Conservation (phyloP, 2,888 invertebrate genomes). For the Pollenia angustigena region DNA sequence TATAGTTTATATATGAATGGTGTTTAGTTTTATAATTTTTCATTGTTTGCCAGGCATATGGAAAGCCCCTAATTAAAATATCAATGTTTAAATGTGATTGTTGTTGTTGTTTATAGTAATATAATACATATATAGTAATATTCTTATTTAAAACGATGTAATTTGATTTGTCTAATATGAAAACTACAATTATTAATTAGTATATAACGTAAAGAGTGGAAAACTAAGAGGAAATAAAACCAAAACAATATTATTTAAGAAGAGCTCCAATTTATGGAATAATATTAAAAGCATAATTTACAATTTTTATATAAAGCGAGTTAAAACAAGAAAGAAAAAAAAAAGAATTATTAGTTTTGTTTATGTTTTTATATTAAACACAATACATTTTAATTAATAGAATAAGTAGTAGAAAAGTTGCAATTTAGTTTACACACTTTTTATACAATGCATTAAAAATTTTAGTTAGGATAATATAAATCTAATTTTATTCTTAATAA, state of each 20-base stretch:
- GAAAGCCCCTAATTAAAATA: conserved; percentile 49
- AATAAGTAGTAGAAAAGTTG: conserved; percentile 52
- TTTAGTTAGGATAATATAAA: conserved; percentile 40
- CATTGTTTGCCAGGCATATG: conserved; percentile 10
- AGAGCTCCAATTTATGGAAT: conserved; percentile 21
- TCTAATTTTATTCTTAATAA: conserved; percentile 35
- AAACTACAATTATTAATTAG: conserved; percentile 38
- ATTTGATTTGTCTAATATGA: conserved; percentile 52
- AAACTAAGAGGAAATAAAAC: not conserved
- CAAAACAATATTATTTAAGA: conserved; percentile 12
- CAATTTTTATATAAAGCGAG: not conserved
- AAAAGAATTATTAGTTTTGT: conserved; percentile 26
- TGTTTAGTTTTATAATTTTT: conserved; percentile 23
- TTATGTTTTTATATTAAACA: conserved; percentile 39
- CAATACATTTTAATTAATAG: conserved; percentile 40
- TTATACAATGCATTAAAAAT: conserved; percentile 66
- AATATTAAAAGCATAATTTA: conserved; percentile 4
- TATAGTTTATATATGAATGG: conserved; percentile 28
- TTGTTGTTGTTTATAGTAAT: conserved; percentile 9
- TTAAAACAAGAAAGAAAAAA: conserved; percentile 17
- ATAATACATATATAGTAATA: conserved; percentile 42
- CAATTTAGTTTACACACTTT: conserved; percentile 61
- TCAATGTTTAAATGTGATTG: conserved; percentile 45
- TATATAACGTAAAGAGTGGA: not conserved
- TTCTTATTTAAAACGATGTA: conserved; percentile 28